Percentiles rank a stretch among this genome's conserved stretches.
phyloP scores from a whole-genome alignment of 2,113 vertebrate species.

The Oenanthe melanoleuca region DNA sequence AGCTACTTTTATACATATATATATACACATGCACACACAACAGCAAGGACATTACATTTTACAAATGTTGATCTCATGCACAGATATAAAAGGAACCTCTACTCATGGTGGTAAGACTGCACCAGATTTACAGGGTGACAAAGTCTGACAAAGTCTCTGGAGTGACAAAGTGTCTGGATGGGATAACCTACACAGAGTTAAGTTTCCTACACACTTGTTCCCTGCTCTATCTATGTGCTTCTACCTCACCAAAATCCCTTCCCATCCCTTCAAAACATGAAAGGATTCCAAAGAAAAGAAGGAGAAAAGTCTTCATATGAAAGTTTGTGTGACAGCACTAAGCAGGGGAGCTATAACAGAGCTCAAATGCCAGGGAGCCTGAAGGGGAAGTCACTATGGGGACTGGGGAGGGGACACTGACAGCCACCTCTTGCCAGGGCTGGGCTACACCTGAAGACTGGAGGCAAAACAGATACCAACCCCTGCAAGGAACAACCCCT shows the following conservation, averaged over 20 bases:
- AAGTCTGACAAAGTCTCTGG: not conserved
- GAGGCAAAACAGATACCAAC: not conserved
- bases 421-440: not conserved
- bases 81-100: conserved; percentile 3
- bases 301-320: not conserved
- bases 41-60: not conserved
- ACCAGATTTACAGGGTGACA: not conserved
- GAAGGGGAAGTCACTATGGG: not conserved
- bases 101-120: not conserved
- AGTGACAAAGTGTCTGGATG: not conserved
- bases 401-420: not conserved
- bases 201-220: not conserved
- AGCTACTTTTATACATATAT: not conserved
- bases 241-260: not conserved
- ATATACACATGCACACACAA: not conserved
- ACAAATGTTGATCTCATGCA: not conserved
- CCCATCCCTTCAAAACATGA: not conserved
- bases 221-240: not conserved
- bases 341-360: not conserved
- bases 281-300: not conserved
- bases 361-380: not conserved
- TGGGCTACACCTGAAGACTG: not conserved
- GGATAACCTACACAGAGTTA: not conserved
- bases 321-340: not conserved
- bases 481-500: not conserved